These are phyloP conservation scores for Micrastur ruficollis DNA, from an alignment of 2,797 vertebrate genomes.

Conservation along the genomic window DNA sequence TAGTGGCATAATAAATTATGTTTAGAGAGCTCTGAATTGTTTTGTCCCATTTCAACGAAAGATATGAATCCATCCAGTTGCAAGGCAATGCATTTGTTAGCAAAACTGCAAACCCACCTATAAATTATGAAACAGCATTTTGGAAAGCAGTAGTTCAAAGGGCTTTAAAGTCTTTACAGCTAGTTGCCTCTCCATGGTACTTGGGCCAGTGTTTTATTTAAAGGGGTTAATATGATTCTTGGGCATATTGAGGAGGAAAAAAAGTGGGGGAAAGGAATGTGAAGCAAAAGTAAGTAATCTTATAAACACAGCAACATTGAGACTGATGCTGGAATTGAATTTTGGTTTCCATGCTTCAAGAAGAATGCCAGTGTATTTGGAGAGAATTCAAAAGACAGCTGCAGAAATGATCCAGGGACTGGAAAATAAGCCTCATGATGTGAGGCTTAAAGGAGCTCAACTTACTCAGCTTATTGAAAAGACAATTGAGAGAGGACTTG, in stretches of 20 bases:
- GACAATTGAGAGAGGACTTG: slow-evolving; percentile 48
- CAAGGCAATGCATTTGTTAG: not conserved
- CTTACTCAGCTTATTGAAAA: slow-evolving; percentile 57
- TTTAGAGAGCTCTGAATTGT: not conserved
- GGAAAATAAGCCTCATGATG: slow-evolving; percentile 62
- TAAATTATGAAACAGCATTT: not conserved
- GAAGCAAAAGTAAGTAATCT: slow-evolving; percentile 47
- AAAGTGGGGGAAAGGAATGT: not conserved
- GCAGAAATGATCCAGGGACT: slow-evolving; percentile 63
- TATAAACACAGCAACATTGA: slow-evolving; percentile 4
- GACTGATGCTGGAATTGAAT: slow-evolving; percentile 37
- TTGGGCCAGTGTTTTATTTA: not conserved
- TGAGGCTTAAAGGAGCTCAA: slow-evolving; percentile 61
- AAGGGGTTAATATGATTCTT: slow-evolving; percentile 17
- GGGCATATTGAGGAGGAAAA: not conserved
- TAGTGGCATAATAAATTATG: not conserved
- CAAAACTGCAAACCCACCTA: not conserved
- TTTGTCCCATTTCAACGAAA: not conserved
- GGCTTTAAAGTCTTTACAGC: not conserved
- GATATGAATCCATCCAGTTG: not conserved
- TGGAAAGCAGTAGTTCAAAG: not conserved
- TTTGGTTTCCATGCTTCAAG: slow-evolving; percentile 47
- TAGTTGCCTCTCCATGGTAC: not conserved
- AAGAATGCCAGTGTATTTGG: slow-evolving; percentile 57
- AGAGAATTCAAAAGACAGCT: slow-evolving; percentile 63